Evolutionary conservation across 2,888 invertebrate species (phyloP).

Genomic region (Smittia sp.): DNA sequence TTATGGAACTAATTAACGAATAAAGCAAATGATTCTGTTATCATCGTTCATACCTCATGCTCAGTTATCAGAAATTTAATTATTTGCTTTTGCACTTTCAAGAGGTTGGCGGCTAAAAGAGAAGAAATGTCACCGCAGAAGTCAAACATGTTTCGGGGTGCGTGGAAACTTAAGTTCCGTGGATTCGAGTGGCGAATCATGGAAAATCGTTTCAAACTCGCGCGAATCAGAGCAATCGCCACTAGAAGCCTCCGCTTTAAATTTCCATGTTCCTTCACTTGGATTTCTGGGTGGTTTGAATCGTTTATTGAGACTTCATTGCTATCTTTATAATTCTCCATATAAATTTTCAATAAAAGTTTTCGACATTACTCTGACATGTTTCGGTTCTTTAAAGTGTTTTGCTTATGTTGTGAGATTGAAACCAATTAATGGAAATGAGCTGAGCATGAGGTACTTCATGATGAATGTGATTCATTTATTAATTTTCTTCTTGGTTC

Average conservation of each 20-base stretch:
- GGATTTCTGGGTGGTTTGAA: constrained; percentile 4
- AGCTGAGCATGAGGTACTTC: constrained; percentile 41
- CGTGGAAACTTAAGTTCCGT: background rate
- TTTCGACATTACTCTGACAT: background rate
- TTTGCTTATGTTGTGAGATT: background rate
- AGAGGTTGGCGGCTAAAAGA: background rate
- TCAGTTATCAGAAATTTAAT: constrained; percentile 17
- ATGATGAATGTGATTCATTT: constrained; percentile 33
- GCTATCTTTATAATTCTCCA: constrained; percentile 1
- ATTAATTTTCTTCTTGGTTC: constrained; percentile 11
- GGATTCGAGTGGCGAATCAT: background rate
- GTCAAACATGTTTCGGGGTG: too few species aligned
- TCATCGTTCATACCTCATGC: constrained; percentile 41
- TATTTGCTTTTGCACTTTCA: background rate
- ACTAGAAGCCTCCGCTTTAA: too few species aligned
- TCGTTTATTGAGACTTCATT: constrained; percentile 5
- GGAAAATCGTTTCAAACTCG: background rate
- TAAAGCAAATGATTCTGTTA: constrained; percentile 1
- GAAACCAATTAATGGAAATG: constrained; percentile 9
- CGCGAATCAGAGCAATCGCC: background rate
- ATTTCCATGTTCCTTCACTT: background rate
- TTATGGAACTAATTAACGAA: background rate
- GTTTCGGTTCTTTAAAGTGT: background rate
- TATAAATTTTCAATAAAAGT: background rate
- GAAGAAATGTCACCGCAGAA: background rate